These are phyloP conservation scores for Plestiodon gilberti DNA, from an alignment of 2,113 vertebrate genomes.

Conservation along the genomic window DNA sequence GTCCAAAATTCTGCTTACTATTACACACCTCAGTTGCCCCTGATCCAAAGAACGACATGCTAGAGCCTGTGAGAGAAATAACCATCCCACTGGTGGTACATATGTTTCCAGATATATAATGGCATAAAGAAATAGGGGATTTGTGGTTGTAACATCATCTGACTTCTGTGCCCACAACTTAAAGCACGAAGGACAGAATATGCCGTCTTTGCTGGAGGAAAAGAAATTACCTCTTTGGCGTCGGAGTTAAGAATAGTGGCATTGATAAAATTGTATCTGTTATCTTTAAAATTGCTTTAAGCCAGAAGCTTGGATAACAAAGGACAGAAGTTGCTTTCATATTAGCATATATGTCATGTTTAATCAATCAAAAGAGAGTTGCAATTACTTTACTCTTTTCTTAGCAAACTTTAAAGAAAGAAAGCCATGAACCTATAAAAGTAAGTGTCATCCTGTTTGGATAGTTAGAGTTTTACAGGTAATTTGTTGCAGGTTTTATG, in stretches of 20 bases:
- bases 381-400: slow-evolving; percentile 83
- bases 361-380: slow-evolving; percentile 83
- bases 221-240: slow-evolving; percentile 66
- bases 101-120: slow-evolving; percentile 63
- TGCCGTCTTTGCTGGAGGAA: slow-evolving; percentile 60
- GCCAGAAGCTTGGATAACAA: slow-evolving; percentile 71
- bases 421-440: slow-evolving; percentile 82
- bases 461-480: slow-evolving; percentile 86
- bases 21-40: slow-evolving; percentile 40
- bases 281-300: slow-evolving; percentile 76
- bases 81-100: slow-evolving; percentile 48
- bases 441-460: slow-evolving; percentile 84
- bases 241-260: slow-evolving; percentile 69
- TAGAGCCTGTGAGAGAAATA: slow-evolving; percentile 42
- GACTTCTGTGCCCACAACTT: slow-evolving; percentile 63
- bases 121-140: slow-evolving; percentile 47
- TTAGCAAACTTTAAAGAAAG: slow-evolving; percentile 82
- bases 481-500: slow-evolving; percentile 93
- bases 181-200: slow-evolving; percentile 60
- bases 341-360: slow-evolving; percentile 93
- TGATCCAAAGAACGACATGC: slow-evolving; percentile 34
- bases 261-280: slow-evolving; percentile 75
- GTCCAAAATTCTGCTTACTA: slow-evolving; percentile 27
- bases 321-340: slow-evolving; percentile 78
- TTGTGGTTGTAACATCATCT: slow-evolving; percentile 67